Base-by-base conservation (phyloP, 2,888 invertebrate genomes). In the Laspeyria flexula region DNA sequence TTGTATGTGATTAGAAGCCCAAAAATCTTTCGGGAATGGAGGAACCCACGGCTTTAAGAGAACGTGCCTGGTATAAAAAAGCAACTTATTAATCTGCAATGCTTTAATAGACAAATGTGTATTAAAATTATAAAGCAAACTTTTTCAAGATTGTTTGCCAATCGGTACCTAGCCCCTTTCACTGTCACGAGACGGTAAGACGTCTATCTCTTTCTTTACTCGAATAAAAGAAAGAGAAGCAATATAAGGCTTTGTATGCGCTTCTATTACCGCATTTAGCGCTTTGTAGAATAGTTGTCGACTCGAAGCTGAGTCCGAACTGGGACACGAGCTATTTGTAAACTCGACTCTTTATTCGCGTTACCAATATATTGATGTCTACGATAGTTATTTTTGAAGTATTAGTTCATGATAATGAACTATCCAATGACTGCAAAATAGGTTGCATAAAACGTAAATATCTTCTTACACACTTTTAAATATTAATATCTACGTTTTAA, bases 111-210 rank as follows among this genome's bases (percentile, higher is more conserved):
- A n/a, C n/a, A n/a, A n/a, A n/a, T n/a, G n/a, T 11, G 9, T n/a
- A 43, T 1, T 6, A 18, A 39, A 4, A 60, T 23, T 11, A 1
- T 10, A 15, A 18, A 23, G 16, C n/a, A 23, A 42, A 40, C 18
- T 21, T 43, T 47, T 53, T 25, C 10, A 48, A 42, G 31, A 54
- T 69, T 64, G 71, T 67, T 63, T 41, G 34, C 25, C 71, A 54
- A 44, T 61, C 69, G 1, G 72, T 79, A 79, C 77, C 5, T 52
- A 70, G 71, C 77, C 76, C 79, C 79, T 81, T 81, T 80, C 78
- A 79, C 79, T 78, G 75, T 66, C 67, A 61, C 34, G 65, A 72
- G 73, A 71, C 55, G 44, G 68, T 45, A 34, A 60, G 47, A 65
- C 43, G 10, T 55, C 58, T 56, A 10, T 3, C 61, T 61, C 46